Percentiles rank a stretch among this genome's conserved stretches.
Conservation (phyloP, 2,113 vertebrate genomes). For the Neolamprologus modestus region DNA sequence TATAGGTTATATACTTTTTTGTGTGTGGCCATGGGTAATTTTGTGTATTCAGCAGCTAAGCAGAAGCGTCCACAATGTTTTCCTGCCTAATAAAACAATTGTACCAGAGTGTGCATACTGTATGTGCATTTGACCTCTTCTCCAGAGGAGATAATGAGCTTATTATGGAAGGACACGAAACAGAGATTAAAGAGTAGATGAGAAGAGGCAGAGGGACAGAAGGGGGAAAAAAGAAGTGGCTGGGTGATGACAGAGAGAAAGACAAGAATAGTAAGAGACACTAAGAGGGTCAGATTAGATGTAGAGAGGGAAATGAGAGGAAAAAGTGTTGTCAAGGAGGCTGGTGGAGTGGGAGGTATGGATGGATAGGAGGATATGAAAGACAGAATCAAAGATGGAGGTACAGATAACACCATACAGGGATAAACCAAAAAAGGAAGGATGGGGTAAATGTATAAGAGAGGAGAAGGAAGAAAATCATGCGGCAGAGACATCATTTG, state of each 20-base stretch:
- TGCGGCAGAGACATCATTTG: background rate
- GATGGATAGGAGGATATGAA: background rate
- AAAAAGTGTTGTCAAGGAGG: background rate
- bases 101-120: background rate
- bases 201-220: background rate
- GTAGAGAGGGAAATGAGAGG: background rate
- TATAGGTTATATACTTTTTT: background rate
- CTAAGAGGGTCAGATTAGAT: background rate
- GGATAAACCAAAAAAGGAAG: background rate
- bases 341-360: background rate
- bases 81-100: background rate
- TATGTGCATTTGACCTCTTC: background rate
- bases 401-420: background rate
- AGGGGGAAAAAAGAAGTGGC: background rate
- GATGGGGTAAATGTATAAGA: background rate
- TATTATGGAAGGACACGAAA: constrained; percentile 45
- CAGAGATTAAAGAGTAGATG: constrained; percentile 31
- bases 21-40: background rate
- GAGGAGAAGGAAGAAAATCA: background rate
- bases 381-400: background rate
- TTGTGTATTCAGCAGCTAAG: background rate
- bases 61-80: background rate
- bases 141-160: constrained; percentile 7
- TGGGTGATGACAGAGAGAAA: background rate
- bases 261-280: background rate